phyloP scores from a whole-genome alignment of 53 echinoderm and acorn worm genomes.

The Crossaster papposus region DNA sequence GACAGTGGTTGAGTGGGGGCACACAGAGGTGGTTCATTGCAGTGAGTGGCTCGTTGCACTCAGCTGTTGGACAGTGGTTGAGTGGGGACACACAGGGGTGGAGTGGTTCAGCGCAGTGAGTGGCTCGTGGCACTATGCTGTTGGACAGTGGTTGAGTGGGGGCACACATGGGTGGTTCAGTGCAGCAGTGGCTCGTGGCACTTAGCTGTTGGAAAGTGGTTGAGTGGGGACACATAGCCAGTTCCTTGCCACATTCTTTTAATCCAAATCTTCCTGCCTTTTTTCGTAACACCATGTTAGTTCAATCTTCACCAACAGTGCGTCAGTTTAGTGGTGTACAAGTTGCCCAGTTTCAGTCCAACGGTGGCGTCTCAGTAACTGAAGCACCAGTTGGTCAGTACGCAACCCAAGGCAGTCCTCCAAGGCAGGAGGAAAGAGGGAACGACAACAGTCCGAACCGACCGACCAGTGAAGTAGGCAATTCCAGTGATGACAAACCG shows the following conservation, averaged over 20 bases:
- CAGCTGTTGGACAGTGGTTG: too few relatives aligned
- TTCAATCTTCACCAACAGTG: conserved; percentile 2
- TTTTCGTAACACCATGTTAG: conserved; percentile 1
- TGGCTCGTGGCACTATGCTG: too few relatives aligned
- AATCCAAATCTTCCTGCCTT: not conserved
- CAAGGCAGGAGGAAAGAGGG: not conserved
- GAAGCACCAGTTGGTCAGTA: not conserved
- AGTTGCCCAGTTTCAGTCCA: not conserved
- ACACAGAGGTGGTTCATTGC: too few relatives aligned
- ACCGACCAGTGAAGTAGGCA: not conserved
- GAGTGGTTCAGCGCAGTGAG: too few relatives aligned
- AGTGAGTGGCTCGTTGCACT: too few relatives aligned
- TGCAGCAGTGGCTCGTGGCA: too few relatives aligned
- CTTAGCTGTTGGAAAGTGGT: too few relatives aligned
- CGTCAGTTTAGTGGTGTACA: not conserved
- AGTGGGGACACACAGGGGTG: too few relatives aligned
- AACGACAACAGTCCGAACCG: not conserved
- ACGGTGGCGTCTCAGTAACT: not conserved
- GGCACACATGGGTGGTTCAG: too few relatives aligned
- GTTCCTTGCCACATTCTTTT: not conserved
- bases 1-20: too few relatives aligned
- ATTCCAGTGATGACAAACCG: not conserved
- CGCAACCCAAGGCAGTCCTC: not conserved
- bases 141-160: too few relatives aligned
- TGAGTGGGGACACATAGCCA: not conserved